These are phyloP conservation scores for Strigops habroptila DNA, from an alignment of 2,113 vertebrate species.

Conservation along the genomic window DNA sequence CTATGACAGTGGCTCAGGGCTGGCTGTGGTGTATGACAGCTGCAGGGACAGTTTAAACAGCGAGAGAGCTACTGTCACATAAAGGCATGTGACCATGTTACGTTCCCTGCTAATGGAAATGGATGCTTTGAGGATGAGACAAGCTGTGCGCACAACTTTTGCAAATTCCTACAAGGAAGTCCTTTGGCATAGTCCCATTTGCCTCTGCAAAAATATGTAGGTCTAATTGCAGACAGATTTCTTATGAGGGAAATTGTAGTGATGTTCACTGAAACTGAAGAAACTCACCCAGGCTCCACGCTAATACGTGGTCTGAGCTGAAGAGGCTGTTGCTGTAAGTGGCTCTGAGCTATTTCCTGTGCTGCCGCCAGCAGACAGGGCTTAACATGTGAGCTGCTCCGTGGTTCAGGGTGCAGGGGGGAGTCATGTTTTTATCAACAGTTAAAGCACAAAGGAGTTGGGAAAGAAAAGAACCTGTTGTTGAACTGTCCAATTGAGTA, in stretches of 20 bases:
- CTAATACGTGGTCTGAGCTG: not conserved
- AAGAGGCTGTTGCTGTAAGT: not conserved
- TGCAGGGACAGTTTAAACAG: not conserved
- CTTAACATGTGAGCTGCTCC: not conserved
- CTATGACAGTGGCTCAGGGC: not conserved
- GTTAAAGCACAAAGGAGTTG: not conserved
- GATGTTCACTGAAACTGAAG: not conserved
- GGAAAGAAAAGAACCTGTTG: not conserved
- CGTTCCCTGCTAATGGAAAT: not conserved
- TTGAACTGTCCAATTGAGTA: not conserved
- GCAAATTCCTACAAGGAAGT: not conserved
- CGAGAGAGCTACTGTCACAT: not conserved
- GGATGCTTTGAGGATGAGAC: not conserved
- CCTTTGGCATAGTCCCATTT: not conserved
- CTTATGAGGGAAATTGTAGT: not conserved
- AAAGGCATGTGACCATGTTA: accelerated
- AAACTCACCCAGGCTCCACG: not conserved
- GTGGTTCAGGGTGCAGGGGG: not conserved
- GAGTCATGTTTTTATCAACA: not conserved
- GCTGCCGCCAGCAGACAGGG: accelerated
- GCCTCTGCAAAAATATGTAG: not conserved
- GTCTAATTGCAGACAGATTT: not conserved
- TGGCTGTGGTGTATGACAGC: not conserved
- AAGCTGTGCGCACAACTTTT: not conserved
- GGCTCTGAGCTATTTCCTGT: not conserved